Conservation (phyloP, 1,140 invertebrate species). For the Aphidius gifuensis region DNA sequence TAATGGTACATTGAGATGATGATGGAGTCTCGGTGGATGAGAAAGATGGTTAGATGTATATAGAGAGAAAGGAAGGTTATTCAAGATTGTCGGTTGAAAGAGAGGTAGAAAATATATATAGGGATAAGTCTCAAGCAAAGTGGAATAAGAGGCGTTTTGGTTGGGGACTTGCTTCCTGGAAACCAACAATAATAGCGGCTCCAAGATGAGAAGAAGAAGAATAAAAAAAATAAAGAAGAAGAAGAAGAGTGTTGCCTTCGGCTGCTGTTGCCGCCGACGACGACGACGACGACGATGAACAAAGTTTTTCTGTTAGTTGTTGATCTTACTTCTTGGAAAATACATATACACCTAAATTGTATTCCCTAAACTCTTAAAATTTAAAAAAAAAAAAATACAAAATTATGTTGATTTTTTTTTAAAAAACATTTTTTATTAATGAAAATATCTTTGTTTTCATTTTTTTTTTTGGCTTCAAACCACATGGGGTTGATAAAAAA, state of each 20-base stretch:
- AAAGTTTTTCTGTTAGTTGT: slow-evolving; percentile 30
- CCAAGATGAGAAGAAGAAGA: background rate
- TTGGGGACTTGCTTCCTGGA: slow-evolving; percentile 50
- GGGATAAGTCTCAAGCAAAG: slow-evolving; percentile 15
- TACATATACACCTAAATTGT: slow-evolving; percentile 23
- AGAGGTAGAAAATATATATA: background rate
- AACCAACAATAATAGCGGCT: slow-evolving; percentile 50
- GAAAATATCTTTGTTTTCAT: background rate
- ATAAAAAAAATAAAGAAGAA: slow-evolving; percentile 34
- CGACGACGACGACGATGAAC: too few relatives aligned
- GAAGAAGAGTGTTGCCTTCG: slow-evolving; percentile 22
- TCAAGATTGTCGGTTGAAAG: background rate
- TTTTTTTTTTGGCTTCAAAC: too few relatives aligned
- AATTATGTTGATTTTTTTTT: too few relatives aligned
- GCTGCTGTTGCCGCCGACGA: slow-evolving; percentile 20
- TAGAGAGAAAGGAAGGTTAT: slow-evolving; percentile 14
- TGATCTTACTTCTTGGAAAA: slow-evolving; percentile 34
- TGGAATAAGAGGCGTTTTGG: slow-evolving; percentile 35
- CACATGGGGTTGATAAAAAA: too few relatives aligned
- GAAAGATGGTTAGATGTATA: slow-evolving; percentile 1
- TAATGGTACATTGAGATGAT: background rate
- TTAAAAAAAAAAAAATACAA: too few relatives aligned
- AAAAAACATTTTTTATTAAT: too few relatives aligned
- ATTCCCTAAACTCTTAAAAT: too few relatives aligned
- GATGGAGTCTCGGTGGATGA: slow-evolving; percentile 13